Evolutionary conservation across 2,888 invertebrate genomes (phyloP), one percentile per base, ranked within the genome.

Genomic region (Linnaemya vulpina): DNA sequence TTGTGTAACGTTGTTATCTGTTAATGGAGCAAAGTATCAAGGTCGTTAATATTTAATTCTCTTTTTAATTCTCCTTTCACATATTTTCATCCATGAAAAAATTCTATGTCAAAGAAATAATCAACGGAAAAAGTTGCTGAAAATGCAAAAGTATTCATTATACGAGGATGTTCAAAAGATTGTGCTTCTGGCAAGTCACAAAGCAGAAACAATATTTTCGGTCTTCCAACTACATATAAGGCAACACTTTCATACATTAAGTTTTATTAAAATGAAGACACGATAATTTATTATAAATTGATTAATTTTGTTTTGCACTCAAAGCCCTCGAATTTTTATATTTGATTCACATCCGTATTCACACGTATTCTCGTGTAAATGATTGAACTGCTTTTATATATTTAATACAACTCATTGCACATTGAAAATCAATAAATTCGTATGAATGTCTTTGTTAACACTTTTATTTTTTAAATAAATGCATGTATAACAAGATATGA

Each of bases 361-460:
- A n/a, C n/a, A 38, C 22, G 53, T 35, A 49, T n/a, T 73, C 22
- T 62, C 63, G 51, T 51, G 74, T 63, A 53, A 63, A 51, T 63
- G n/a, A n/a, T n/a, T n/a, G 11, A 62, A 43, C 60, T 62, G 11
- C 51, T 38, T 62, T 63, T 35, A 62, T 40, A 49, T 35, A 38
- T 55, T 65, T 65, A 20, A 35, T 15, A 15, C 55, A 75, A 43
- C 43, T 76, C 46, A 67, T 46, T 67, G 53, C 43, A 55, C 76
- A 67, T 58, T 58, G 5, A 35, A 67, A 76, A 67, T 67, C 67
- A 46, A 76, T 76, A 76, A 76, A 58, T 76, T 76, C 43, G 8
- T n/a, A 67, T 76, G 43, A 76, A 67, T 46, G 55, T 67, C 76
- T 76, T 75, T 76, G 43, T 67, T 76, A 76, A 76, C 76, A 67